Base-by-base conservation (phyloP, 2,888 invertebrate genomes). In the Lochmaea crataegi region DNA sequence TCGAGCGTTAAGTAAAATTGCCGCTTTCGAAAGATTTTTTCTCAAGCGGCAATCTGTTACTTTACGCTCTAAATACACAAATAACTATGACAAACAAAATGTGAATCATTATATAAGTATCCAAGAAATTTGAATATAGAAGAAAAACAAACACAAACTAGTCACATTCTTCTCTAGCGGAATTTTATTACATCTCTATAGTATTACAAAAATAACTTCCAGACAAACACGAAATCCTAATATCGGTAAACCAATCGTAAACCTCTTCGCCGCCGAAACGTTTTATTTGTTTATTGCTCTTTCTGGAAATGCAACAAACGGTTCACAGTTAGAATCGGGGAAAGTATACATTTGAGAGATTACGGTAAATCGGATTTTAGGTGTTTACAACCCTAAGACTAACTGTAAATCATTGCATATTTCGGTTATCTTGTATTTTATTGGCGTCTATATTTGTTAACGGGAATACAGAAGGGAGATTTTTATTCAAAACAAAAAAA, bases 391-490 rank as follows among this genome's bases (percentile, higher is more conserved):
- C 53, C 53, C 16, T 10, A 16, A 53, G 18, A 53, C n/a, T 53
- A 64, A 64, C 70, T 45, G 64, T 70, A 70, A 70, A 70, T 70
- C 64, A 70, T 41, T 42, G 45, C 57, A 70, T 45, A 67, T 68
- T 48, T 68, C 45, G 57, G 67, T 56, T 38, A 48, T 38, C 48
- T 18, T 26, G 45, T 56, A 45, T 56, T 69, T 69, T 69, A 63
- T 41, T 64, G 26, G 18, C 1, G 2, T 51, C 51, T 16, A 18
- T 10, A 18, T 16, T 53, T 18, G 16, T 16, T 10, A 16, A 16
- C 10, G 9, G 9, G 16, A 16, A 16, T 18, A 14, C 12, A 45
- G 2, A 45, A 45, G 45, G 14, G 45, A 45, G 12, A 4, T 12
- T 45, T 45, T 45, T 45, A 45, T 45, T 2, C 12, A 45, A 45